Evolutionary conservation across 2,888 invertebrate genomes (phyloP).

Genomic region (Eupithecia insigniata): DNA sequence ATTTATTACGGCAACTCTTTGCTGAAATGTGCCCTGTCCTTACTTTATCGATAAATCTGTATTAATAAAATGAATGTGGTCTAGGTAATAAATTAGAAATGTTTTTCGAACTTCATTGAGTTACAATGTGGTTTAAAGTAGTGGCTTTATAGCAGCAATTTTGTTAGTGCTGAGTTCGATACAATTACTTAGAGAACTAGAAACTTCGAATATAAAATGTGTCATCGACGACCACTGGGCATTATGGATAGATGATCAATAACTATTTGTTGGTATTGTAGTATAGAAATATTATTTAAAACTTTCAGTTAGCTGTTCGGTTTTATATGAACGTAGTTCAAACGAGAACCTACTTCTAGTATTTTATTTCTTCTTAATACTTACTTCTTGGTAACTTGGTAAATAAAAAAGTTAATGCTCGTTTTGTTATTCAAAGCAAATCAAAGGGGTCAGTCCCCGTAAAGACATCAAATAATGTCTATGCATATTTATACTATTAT

Average conservation of each 20-base stretch:
- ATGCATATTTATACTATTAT: not conserved
- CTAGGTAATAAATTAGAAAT: slow-evolving; percentile 35
- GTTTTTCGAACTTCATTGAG: slow-evolving; percentile 26
- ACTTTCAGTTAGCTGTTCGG: not conserved
- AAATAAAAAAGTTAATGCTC: not conserved
- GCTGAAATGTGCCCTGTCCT: slow-evolving; percentile 32
- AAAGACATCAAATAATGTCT: not conserved
- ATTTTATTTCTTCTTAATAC: not conserved
- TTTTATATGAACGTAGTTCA: not conserved
- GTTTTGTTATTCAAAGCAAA: not conserved
- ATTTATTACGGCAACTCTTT: slow-evolving; percentile 68
- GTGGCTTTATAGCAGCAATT: slow-evolving; percentile 26
- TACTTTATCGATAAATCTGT: slow-evolving; percentile 39
- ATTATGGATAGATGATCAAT: not conserved
- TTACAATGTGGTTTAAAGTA: slow-evolving; percentile 26
- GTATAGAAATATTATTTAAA: too few species aligned
- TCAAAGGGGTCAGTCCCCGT: too few species aligned
- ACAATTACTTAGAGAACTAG: slow-evolving; percentile 14
- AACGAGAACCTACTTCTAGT: not conserved
- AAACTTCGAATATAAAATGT: slow-evolving; percentile 11
- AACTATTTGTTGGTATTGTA: not conserved
- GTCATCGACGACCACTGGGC: slow-evolving; percentile 8
- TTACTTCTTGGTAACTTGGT: too few species aligned
- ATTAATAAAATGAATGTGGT: slow-evolving; percentile 37
- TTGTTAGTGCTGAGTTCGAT: slow-evolving; percentile 15